Evolutionary conservation across 2,888 invertebrate genomes (phyloP), one percentile per base, ranked within the genome.

Genomic region (Plebejus argus): DNA sequence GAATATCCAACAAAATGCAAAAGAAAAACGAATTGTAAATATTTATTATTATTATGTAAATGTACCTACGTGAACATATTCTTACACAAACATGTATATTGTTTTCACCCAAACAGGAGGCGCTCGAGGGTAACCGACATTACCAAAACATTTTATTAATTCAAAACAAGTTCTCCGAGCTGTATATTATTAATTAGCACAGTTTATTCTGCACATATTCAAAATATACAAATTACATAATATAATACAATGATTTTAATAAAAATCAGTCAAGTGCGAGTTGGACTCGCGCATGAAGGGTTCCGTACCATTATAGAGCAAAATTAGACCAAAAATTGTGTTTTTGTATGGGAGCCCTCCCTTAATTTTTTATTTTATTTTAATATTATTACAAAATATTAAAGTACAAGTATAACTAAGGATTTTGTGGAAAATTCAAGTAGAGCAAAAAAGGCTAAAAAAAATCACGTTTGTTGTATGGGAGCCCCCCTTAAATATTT

Each of bases 181-280:
- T 71, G 39, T 20, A 20, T n/a, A n/a, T n/a, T n/a, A n/a, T n/a
- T n/a, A 28, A 28, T 35, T 39, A 71, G 20, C 10, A 39, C 18
- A 39, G n/a, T n/a, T 35, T 71, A 71, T 71, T 39, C n/a, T n/a
- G 39, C 39, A 35, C 71, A 35, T 35, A 39, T 33, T n/a, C 33
- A 71, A 71, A 71, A n/a, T 39, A 61, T 61, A 61, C 71, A 71
- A 71, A 39, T 70, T 71, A 71, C 39, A 61, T n/a, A n/a, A n/a
- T n/a, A n/a, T n/a, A n/a, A n/a, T 23, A 3, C 23, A 23, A 23
- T 61, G 23, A 12, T 61, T 61, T 12, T 23, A 23, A 61, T 23
- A 23, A 58, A 58, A 58, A 58, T 0, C n/a, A 58, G 58, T 58
- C 8, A n/a, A n/a, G 20, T n/a, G n/a, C n/a, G n/a, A n/a, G n/a